Base-by-base conservation (phyloP, 2,113 vertebrate species). In the Ammospiza caudacuta region DNA sequence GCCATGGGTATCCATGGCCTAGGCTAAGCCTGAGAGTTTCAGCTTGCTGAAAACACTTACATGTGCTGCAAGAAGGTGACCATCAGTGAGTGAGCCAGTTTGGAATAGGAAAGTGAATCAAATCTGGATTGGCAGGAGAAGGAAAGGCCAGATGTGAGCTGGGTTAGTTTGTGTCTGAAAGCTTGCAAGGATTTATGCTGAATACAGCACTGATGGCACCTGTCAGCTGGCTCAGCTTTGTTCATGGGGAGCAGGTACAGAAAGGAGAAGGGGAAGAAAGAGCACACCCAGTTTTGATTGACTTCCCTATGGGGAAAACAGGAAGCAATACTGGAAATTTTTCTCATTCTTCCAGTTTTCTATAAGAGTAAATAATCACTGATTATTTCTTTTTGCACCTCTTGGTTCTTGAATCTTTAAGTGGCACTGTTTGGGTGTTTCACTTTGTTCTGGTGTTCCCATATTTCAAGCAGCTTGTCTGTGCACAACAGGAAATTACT, bases 151-250 rank as follows among this genome's bases (percentile, higher is more conserved):
- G 18, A 31, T 31, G n/a, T 52, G 35, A 87, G 31, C n/a, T 70
- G n/a, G 15, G 39, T 58, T 82, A 17, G 8, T 52, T 68, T 72
- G 62, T 64, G 75, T 61, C 75, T 86, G 67, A 82, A 79, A 73
- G 44, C 39, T 61, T 55, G 21, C 44, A 79, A 29, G 76, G 43
- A 15, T 79, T 67, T 33, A 2, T n/a, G 47, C 63, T 39, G 33
- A 78, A 35, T 46, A 15, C 31, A 29, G 39, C 63, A 11, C 15
- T 76, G 9, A 4, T 37, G 33, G 11, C 12, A 39, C 41, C 46
- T 4, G 1, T 9, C 0, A 0, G 6, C n/a, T 89, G n/a, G 19
- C 15, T 87, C 18, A 33, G 23, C 0, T 0, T 75, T 75, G 43
- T 51, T 85, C 35, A 0, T 27, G 27, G 15, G 35, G 55, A 59